Conservation (phyloP, 2,113 vertebrate species). For the Labeo rohita region DNA sequence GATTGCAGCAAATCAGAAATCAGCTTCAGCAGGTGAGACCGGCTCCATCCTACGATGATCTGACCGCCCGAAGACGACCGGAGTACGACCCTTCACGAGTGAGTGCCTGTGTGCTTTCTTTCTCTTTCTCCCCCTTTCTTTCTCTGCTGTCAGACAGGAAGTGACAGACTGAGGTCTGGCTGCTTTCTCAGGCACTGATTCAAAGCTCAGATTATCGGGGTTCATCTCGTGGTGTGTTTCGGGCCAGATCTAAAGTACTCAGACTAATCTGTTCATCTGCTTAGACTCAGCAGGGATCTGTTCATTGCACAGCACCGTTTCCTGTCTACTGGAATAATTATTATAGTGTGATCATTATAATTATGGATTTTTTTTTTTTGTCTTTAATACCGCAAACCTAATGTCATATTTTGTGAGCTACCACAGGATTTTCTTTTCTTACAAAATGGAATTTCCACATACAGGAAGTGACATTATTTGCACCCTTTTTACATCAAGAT, state of each 20-base stretch:
- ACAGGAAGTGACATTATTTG: neutral
- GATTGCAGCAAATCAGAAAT: slow-evolving; percentile 61
- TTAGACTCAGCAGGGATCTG: neutral
- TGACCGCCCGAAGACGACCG: slow-evolving; percentile 59
- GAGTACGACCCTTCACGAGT: slow-evolving; percentile 71
- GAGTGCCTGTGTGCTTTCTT: slow-evolving; percentile 46
- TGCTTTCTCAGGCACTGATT: slow-evolving; percentile 54
- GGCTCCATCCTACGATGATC: slow-evolving; percentile 68
- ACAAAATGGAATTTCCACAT: neutral
- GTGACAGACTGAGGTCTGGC: slow-evolving; percentile 22
- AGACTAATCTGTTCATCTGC: slow-evolving; percentile 50
- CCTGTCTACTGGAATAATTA: neutral
- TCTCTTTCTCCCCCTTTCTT: neutral
- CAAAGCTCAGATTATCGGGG: slow-evolving; percentile 34
- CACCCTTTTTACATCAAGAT: neutral
- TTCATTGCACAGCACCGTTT: slow-evolving; percentile 8
- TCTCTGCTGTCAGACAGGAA: neutral
- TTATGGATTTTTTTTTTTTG: neutral
- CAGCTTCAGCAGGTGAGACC: slow-evolving; percentile 66
- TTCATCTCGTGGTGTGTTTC: slow-evolving; percentile 21
- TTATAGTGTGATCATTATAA: neutral
- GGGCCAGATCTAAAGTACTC: slow-evolving; percentile 40
- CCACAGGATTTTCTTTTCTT: neutral
- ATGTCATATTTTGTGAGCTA: neutral
- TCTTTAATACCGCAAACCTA: neutral